Conservation (phyloP, 2,888 invertebrate species). For the Cancer borealis region DNA sequence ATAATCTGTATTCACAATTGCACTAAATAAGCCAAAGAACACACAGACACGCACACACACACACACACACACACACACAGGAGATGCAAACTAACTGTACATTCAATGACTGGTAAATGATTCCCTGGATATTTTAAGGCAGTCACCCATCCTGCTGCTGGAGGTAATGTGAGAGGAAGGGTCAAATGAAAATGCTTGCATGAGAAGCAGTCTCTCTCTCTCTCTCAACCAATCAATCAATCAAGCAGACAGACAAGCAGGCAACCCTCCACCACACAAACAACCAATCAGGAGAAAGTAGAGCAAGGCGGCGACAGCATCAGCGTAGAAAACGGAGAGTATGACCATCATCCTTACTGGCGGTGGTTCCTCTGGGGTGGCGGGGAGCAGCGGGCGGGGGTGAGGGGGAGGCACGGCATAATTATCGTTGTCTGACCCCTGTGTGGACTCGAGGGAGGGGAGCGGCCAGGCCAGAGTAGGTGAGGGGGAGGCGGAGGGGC, state of each 20-base stretch:
- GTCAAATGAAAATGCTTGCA: no score
- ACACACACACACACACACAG: no score
- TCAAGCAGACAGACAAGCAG: not conserved
- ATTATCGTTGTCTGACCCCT: slow-evolving; percentile 59
- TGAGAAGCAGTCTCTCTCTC: no score
- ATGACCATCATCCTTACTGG: slow-evolving; percentile 61
- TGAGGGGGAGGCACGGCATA: slow-evolving; percentile 73
- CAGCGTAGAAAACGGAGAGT: not conserved
- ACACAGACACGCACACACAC: no score
- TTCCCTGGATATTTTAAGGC: no score
- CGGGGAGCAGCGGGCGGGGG: slow-evolving; percentile 63
- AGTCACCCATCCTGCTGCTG: no score
- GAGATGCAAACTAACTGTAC: no score
- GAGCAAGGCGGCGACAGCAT: not conserved
- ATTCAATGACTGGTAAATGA: no score
- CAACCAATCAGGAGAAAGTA: not conserved
- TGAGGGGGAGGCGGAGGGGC: slow-evolving; percentile 58
- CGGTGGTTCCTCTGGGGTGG: slow-evolving; percentile 43
- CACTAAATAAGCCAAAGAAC: no score
- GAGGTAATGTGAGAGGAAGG: no score
- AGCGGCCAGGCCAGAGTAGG: slow-evolving; percentile 41
- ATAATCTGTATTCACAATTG: no score
- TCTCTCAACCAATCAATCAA: not conserved
- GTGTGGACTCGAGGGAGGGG: slow-evolving; percentile 18
- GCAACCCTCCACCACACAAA: not conserved